phyloP scores from a whole-genome alignment of 30 jellyfish, hydroid and myxozoan genomes.

The Calvadosia cruxmelitensis region DNA sequence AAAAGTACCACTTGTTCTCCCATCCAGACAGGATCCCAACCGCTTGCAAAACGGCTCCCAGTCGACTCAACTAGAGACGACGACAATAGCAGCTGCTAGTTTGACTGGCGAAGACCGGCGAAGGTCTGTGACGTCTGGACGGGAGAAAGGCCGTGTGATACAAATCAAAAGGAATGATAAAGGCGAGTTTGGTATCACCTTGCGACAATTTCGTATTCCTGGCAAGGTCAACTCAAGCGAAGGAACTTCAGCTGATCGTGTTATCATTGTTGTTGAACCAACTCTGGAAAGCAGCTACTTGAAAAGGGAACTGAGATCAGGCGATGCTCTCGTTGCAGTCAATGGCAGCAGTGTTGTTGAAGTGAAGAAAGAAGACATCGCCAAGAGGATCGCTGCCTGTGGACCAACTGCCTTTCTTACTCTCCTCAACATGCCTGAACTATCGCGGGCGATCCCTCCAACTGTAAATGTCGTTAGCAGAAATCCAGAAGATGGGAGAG shows the following conservation, averaged over 20 bases:
- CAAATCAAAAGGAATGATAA: no score
- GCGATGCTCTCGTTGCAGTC: conserved; percentile 76
- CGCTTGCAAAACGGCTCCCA: no score
- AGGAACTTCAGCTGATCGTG: neutral
- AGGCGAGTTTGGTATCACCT: neutral
- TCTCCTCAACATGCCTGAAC: neutral
- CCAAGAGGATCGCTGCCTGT: conserved; percentile 58
- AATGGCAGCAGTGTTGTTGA: conserved; percentile 70
- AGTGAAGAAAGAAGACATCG: conserved; percentile 42
- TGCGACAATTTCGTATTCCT: neutral
- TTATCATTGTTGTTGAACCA: neutral
- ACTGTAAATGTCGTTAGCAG: no score
- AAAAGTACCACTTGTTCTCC: no score
- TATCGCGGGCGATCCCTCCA: no score
- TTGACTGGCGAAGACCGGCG: no score
- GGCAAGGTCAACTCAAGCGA: neutral
- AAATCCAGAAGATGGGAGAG: no score
- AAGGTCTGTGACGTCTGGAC: no score
- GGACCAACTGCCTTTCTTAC: conserved; percentile 9
- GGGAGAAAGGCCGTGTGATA: no score
- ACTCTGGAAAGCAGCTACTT: neutral
- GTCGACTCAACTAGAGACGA: no score
- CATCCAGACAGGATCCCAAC: no score
- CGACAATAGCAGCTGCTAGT: no score
- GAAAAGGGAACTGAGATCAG: neutral